Conservation (phyloP, 2,888 invertebrate genomes). For the Heliconius charithonia region DNA sequence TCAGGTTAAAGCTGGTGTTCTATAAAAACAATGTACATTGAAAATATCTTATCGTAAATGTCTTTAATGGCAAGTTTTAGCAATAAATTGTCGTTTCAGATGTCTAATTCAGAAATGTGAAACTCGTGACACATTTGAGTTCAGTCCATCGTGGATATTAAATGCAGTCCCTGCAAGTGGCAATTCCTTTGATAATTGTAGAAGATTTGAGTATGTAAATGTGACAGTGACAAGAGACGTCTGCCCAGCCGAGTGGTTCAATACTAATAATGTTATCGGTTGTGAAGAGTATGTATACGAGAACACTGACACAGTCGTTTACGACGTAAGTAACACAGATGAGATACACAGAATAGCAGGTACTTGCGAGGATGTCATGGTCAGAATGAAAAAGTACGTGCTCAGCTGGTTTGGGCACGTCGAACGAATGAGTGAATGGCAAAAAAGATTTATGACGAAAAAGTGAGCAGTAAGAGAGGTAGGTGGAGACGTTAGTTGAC, state of each 20-base stretch:
- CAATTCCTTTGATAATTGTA: slow-evolving; percentile 70
- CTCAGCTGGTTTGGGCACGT: too few relatives aligned
- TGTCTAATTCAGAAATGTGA: slow-evolving; percentile 68
- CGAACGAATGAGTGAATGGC: too few relatives aligned
- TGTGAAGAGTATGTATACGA: slow-evolving; percentile 66
- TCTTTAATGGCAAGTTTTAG: background rate
- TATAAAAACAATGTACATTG: background rate
- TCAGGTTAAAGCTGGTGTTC: background rate
- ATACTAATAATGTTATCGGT: slow-evolving; percentile 48
- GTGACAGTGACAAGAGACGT: slow-evolving; percentile 27
- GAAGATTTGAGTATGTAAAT: slow-evolving; percentile 60
- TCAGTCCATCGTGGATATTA: slow-evolving; percentile 72
- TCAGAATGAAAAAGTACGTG: too few relatives aligned
- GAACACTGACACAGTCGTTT: slow-evolving; percentile 66
- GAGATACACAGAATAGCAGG: too few relatives aligned
- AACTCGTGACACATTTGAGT: slow-evolving; percentile 53
- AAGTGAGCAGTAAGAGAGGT: too few relatives aligned
- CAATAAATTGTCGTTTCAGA: slow-evolving; percentile 48
- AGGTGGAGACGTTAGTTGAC: too few relatives aligned
- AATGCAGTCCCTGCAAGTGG: slow-evolving; percentile 70
- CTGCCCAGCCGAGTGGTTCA: slow-evolving; percentile 64
- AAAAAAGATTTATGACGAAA: too few relatives aligned
- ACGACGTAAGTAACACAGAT: slow-evolving; percentile 62
- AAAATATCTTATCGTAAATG: background rate
- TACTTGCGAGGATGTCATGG: too few relatives aligned